A percentile compares a stretch with the other conserved stretches of the same genome.
These are phyloP conservation scores for Diaphora mendica DNA, from an alignment of 2,888 invertebrate species.

Conservation along the genomic window DNA sequence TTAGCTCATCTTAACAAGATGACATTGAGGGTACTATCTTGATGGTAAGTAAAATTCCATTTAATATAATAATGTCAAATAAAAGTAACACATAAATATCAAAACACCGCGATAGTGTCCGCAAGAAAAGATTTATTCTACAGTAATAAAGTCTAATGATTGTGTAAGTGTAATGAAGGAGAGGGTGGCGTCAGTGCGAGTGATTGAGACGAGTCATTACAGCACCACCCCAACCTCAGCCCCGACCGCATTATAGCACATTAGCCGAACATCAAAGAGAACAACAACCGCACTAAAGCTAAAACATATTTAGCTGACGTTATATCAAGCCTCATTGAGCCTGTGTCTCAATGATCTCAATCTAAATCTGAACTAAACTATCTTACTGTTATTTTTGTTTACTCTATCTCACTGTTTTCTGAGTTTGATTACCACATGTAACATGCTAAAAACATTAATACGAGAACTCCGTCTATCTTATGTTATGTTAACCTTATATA, in stretches of 20 bases:
- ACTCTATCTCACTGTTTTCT: background rate
- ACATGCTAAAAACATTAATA: background rate
- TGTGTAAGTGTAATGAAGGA: conserved; percentile 33
- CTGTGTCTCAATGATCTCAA: background rate
- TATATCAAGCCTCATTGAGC: conserved; percentile 13
- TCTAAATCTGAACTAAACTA: background rate
- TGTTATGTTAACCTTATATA: background rate
- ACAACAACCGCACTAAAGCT: conserved; percentile 50
- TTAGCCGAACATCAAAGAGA: conserved; percentile 63
- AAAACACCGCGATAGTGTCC: background rate
- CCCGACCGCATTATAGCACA: conserved; percentile 56
- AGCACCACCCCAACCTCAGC: conserved; percentile 40
- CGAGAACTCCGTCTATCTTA: too few species aligned
- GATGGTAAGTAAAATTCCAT: background rate
- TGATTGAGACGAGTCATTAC: conserved; percentile 51
- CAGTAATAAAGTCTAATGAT: conserved; percentile 34
- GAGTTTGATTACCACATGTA: background rate
- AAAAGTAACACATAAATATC: background rate
- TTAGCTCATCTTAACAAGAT: background rate
- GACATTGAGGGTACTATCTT: background rate
- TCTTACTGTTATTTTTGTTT: background rate
- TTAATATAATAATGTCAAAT: too few species aligned
- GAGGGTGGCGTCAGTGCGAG: conserved; percentile 35
- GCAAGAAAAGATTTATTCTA: conserved; percentile 1
- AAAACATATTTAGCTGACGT: conserved; percentile 35